Evolutionary conservation across 64 coral and sea anemone species (phyloP).

Genomic region (Trachythela sp.): DNA sequence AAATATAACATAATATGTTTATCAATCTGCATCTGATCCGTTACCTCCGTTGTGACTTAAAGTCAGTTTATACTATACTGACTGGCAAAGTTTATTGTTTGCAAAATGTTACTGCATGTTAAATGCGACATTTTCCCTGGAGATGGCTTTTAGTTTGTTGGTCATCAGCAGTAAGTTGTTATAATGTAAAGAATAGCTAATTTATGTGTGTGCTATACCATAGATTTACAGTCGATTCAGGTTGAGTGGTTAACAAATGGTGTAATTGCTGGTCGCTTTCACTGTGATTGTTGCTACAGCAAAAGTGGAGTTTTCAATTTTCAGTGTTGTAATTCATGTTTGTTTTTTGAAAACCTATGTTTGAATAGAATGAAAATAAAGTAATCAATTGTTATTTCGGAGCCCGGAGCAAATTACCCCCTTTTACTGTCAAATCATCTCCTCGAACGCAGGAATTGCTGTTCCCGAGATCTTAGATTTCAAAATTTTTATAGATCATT

Average conservation of each 20-base stretch:
- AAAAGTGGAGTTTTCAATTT: no score
- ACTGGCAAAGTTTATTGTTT: not conserved
- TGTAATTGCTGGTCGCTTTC: no score
- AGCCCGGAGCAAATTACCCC: no score
- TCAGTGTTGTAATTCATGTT: no score
- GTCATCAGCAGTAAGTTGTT: slow-evolving; percentile 6
- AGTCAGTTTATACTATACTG: not conserved
- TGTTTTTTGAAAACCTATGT: no score
- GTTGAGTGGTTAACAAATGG: not conserved
- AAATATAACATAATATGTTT: not conserved
- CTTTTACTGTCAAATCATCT: no score
- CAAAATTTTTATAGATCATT: no score
- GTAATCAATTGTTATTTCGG: no score
- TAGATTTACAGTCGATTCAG: not conserved
- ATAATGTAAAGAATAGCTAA: not conserved
- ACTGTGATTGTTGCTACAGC: no score
- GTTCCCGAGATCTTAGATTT: no score
- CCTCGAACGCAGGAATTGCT: no score
- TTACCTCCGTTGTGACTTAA: not conserved
- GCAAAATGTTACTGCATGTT: slow-evolving; percentile 17
- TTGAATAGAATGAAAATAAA: no score
- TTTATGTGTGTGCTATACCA: not conserved
- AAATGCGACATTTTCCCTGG: not conserved
- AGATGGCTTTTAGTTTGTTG: not conserved
- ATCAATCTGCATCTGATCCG: not conserved